These are phyloP conservation scores for Conus canariensis DNA, from an alignment of 2,888 invertebrate genomes.

Conservation along the genomic window DNA sequence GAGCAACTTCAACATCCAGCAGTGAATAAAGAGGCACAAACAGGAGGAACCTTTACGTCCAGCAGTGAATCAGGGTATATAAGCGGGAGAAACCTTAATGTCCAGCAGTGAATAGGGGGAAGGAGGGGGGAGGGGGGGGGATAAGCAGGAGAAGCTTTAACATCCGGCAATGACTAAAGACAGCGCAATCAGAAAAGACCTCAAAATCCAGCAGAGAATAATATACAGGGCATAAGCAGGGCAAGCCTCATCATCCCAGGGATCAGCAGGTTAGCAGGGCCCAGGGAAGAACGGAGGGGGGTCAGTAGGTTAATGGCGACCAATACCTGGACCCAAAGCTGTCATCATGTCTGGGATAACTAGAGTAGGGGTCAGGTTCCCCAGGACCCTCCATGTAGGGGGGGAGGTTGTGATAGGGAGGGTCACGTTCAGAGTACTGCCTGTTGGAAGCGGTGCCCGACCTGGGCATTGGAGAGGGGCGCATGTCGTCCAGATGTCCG, in stretches of 20 bases:
- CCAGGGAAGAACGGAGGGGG: not conserved
- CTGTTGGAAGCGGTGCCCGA: slow-evolving; percentile 38
- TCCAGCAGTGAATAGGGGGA: too few relatives aligned
- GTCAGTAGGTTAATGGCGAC: not conserved
- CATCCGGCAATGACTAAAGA: too few relatives aligned
- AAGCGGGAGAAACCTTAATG: too few relatives aligned
- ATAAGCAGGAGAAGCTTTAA: too few relatives aligned
- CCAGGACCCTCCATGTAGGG: slow-evolving; percentile 40
- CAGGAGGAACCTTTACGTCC: too few relatives aligned
- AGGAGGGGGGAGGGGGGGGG: too few relatives aligned
- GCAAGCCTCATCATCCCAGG: not conserved
- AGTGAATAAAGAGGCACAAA: too few relatives aligned
- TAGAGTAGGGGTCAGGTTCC: slow-evolving; percentile 1
- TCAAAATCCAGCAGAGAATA: too few relatives aligned
- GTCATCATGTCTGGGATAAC: slow-evolving; percentile 42
- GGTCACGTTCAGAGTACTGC: slow-evolving; percentile 40
- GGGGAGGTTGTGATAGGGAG: slow-evolving; percentile 48
- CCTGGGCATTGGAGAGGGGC: slow-evolving; percentile 47
- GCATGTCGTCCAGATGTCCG: slow-evolving; percentile 32
- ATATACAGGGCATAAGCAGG: not conserved
- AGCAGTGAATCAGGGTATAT: too few relatives aligned
- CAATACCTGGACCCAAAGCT: slow-evolving; percentile 41
- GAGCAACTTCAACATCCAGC: too few relatives aligned
- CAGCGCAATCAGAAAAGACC: too few relatives aligned
- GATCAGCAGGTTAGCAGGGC: not conserved